Base-by-base conservation (phyloP, 2,888 invertebrate species). In the Lasiommata megera region DNA sequence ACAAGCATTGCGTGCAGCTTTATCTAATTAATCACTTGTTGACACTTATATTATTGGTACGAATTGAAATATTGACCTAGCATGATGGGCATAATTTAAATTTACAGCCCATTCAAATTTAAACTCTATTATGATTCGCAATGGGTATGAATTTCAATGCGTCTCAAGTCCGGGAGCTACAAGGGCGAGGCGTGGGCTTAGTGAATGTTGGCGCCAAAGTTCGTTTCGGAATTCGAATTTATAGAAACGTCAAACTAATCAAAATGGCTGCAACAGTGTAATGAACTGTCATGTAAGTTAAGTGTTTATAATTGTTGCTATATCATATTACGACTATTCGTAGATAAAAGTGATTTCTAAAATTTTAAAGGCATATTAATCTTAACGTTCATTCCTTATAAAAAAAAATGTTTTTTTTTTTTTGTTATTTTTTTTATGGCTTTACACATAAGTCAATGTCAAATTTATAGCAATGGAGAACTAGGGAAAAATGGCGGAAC, bases 201-300 rank as follows among this genome's bases (percentile, higher is more conserved):
- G 69, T 71, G 70, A 70, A 64, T 63, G 60, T 58, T 65, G 66
- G 66, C 66, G 66, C 66, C 65, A 56, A 58, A 58, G 16, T 31
- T 16, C 31, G 31, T 43, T 54, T 47, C 17, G 46, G 23, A 43
- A 60, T 46, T 57, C 36, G 40, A 55, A 61, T 54, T 58, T 46
- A 54, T 54, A 38, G 48, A 50, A 54, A 44, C 51, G 51, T 58
- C 58, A 54, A 50, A 54, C 46, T 38, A 52, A 55, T 58, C 54
- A 52, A 47, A 37, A 52, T 31, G 29, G 54, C 48, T 47, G 29
- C 14, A 18, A 41, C 23, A n/a, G 28, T 54, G 34, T 51, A 60
- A 57, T 54, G 41, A 36, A 50, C 40, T 54, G 57, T 51, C 60
- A 61, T 61, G 44, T 40, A 40, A 36, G 29, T 36, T 48, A 17